phyloP scores from a whole-genome alignment of 2,888 invertebrate genomes.

The Altica lythri region DNA sequence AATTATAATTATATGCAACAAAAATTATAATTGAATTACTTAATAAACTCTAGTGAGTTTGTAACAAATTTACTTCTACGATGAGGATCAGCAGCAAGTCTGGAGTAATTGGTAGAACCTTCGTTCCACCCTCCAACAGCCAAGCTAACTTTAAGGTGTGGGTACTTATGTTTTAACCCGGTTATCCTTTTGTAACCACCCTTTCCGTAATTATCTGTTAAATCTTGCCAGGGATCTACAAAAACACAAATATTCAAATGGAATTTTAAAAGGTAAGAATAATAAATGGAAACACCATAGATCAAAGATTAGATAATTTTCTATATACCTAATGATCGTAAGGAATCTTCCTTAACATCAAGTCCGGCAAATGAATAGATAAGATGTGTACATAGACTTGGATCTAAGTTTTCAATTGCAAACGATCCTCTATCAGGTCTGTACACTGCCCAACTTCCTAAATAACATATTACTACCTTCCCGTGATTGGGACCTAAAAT shows the following conservation, averaged over 20 bases:
- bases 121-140: slow-evolving; percentile 94
- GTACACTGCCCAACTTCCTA: slow-evolving; percentile 80
- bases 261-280: too few species aligned
- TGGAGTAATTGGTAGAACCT: slow-evolving; percentile 75
- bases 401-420: slow-evolving; percentile 69
- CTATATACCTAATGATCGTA: slow-evolving; percentile 68
- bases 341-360: slow-evolving; percentile 66
- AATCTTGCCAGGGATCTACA: slow-evolving; percentile 76
- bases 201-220: slow-evolving; percentile 75
- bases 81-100: slow-evolving; percentile 67
- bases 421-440: slow-evolving; percentile 69
- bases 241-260: too few species aligned
- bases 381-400: slow-evolving; percentile 77
- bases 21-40: slow-evolving; percentile 54
- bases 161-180: slow-evolving; percentile 67
- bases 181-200: slow-evolving; percentile 73
- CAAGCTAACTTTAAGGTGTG: slow-evolving; percentile 71
- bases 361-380: slow-evolving; percentile 85
- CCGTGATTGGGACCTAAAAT: slow-evolving; percentile 69
- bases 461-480: slow-evolving; percentile 79
- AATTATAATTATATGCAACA: slow-evolving; percentile 7
- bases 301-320: slow-evolving; percentile 6
- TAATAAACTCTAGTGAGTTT: slow-evolving; percentile 72
- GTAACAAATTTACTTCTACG: slow-evolving; percentile 70
- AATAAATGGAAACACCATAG: too few species aligned